Base-by-base conservation (phyloP, 2,797 vertebrate species). In the Catamblyrhynchus diadema region DNA sequence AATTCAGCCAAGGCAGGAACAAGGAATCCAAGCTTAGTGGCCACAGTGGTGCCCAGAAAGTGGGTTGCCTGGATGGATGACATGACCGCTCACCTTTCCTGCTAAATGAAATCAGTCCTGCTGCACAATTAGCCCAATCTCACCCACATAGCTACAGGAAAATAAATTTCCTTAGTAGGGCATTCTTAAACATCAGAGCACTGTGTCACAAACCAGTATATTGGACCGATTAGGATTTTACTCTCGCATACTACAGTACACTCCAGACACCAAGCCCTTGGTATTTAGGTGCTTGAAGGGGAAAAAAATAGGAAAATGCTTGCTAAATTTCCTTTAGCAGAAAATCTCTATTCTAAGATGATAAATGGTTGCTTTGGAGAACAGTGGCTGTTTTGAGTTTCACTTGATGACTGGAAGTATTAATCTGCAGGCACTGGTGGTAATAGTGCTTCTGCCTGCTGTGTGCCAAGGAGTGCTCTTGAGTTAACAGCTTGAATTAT, bases 401-500 rank as follows among this genome's bases (percentile, higher is more conserved):
- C 72, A 42, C 27, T 11, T 86, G 88, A 70, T 77, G 74, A 57
- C 67, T 92, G 30, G 41, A 94, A 93, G 53, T 71, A 77, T 80
- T 87, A 73, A 94, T 67, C 57, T 95, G 74, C 64, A 73, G 53
- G 74, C n/a, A 54, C 13, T 37, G 14, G 60, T 89, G 42, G 33
- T 70, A 69, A 57, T 27, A 75, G 30, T 37, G 47, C 22, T 89
- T 73, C 81, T 88, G 24, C 78, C 74, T 87, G 64, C 92, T 87
- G 74, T 53, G 86, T 61, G 64, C 72, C 74, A 77, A 13, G 21
- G 32, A 78, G 41, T 21, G 41, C 67, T 89, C 67, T 86, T 64
- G 78, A 94, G 75, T 51, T 88, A 86, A 16, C 41, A 86, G 23
- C 21, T 45, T 92, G 83, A 93, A 94, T 89, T 84, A 67, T 64